Base-by-base conservation (phyloP, 1,140 invertebrate species). In the Chlorops oryzae region DNA sequence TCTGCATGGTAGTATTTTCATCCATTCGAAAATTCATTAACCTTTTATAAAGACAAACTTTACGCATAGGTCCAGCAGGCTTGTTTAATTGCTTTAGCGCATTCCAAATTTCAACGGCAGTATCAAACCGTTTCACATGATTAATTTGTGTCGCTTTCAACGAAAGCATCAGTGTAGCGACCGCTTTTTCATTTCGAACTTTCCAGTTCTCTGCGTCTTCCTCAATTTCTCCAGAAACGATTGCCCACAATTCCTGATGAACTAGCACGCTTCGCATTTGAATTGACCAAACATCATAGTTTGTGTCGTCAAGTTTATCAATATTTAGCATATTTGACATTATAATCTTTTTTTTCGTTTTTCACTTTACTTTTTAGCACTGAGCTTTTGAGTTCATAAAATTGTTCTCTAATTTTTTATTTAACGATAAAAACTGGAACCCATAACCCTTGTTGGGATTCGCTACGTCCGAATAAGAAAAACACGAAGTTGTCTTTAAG, bases 31-130 rank as follows among this genome's bases (percentile, higher is more conserved):
- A 38, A 9, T 22, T 17, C 17, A 55, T 17, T n/a, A 55, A 34
- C 12, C 25, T 15, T 17, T 55, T 55, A 13, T 47, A 51, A 4
- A 55, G 44, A 10, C 38, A 43, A 3, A 52, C 49, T 34, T 50
- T 47, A 2, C 45, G 27, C 38, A 44, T 37, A 2, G 54, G 54
- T 12, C 45, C 45, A 17, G 23, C 52, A 22, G 54, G 54, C 21
- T 28, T 23, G 37, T 51, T 42, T 7, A 47, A 25, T n/a, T 47
- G 22, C 10, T 38, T 12, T 34, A 55, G 17, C 6, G 2, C n/a
- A 12, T 32, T 46, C 52, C 52, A 54, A 18, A 38, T 37, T 24
- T 50, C 34, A 15, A 10, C 35, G 4, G 53, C 15, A 12, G 44
- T 37, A 9, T 38, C 24, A 9, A 25, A 41, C 12, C 43, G 45